Conservation (phyloP, 2,888 invertebrate species). For the Pollenia labialis region DNA sequence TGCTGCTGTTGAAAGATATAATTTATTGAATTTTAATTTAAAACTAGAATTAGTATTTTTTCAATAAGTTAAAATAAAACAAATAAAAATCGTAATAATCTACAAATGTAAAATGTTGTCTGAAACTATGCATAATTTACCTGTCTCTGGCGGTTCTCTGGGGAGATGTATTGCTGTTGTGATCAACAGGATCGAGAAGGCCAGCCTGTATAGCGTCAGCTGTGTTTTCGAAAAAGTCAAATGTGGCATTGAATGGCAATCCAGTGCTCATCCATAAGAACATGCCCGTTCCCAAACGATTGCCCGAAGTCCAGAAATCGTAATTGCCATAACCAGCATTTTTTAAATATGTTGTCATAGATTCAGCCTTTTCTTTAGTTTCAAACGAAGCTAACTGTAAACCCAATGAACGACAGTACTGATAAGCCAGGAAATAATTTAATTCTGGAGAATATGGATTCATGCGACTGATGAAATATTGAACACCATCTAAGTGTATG, state of each 20-base stretch:
- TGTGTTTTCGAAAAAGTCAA: constrained; percentile 90
- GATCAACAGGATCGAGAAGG: constrained; percentile 86
- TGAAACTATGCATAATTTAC: constrained; percentile 76
- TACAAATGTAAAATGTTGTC: background rate
- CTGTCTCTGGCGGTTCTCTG: constrained; percentile 90
- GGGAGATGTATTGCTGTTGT: constrained; percentile 90
- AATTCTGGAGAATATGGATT: constrained; percentile 94
- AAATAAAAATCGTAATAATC: background rate
- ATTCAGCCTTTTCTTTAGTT: constrained; percentile 93
- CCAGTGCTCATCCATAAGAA: constrained; percentile 96
- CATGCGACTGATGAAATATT: constrained; percentile 94
- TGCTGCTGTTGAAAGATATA: constrained; percentile 84
- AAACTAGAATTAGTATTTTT: background rate
- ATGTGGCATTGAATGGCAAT: constrained; percentile 94
- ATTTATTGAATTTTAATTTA: constrained; percentile 27
- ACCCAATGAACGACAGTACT: constrained; percentile 94
- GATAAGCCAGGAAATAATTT: constrained; percentile 94
- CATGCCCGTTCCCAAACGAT: constrained; percentile 93
- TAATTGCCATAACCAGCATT: constrained; percentile 94
- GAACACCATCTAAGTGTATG: constrained; percentile 93
- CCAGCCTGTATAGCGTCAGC: constrained; percentile 84
- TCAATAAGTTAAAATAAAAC: background rate
- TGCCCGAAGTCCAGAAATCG: constrained; percentile 95
- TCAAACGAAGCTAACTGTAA: constrained; percentile 93
- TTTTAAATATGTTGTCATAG: constrained; percentile 91